Percentiles rank a stretch among this genome's conserved stretches.
These are phyloP conservation scores for Neosilurus hyrtlii DNA, from an alignment of 2,797 vertebrate genomes.

Conservation along the genomic window DNA sequence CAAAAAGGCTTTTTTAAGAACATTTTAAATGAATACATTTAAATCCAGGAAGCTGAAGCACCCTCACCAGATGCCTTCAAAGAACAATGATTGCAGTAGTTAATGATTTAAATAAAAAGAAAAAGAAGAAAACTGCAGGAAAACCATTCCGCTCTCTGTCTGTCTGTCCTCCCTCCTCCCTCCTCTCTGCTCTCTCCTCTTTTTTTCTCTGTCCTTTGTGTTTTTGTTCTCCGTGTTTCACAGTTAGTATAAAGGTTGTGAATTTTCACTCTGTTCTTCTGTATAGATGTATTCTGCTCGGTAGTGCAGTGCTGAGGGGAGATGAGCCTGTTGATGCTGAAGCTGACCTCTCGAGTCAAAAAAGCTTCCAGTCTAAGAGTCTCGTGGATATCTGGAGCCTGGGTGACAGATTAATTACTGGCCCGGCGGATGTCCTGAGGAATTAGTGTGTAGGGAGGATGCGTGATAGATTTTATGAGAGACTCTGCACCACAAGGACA, in stretches of 20 bases:
- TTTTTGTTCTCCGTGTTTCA: background rate
- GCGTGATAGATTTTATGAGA: background rate
- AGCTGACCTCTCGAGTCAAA: background rate
- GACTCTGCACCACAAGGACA: background rate
- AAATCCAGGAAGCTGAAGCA: background rate
- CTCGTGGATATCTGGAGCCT: background rate
- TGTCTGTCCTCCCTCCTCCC: background rate
- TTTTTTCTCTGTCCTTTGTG: background rate
- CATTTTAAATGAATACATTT: background rate
- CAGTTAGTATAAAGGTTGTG: background rate
- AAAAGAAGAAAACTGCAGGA: background rate
- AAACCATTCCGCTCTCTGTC: background rate
- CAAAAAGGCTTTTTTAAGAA: background rate
- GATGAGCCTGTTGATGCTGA: slow-evolving; percentile 3
- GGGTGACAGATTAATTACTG: slow-evolving; percentile 11
- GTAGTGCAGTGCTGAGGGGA: background rate
- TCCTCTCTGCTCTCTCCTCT: background rate
- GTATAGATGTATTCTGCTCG: background rate
- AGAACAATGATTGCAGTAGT: background rate
- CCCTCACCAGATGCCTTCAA: background rate
- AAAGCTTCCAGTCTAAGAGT: background rate
- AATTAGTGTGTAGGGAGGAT: background rate
- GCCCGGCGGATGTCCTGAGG: background rate
- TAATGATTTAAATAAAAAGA: background rate
- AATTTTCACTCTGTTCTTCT: background rate